These are phyloP conservation scores for Argyrosomus regius DNA, from an alignment of 2,797 vertebrate genomes.

Conservation along the genomic window DNA sequence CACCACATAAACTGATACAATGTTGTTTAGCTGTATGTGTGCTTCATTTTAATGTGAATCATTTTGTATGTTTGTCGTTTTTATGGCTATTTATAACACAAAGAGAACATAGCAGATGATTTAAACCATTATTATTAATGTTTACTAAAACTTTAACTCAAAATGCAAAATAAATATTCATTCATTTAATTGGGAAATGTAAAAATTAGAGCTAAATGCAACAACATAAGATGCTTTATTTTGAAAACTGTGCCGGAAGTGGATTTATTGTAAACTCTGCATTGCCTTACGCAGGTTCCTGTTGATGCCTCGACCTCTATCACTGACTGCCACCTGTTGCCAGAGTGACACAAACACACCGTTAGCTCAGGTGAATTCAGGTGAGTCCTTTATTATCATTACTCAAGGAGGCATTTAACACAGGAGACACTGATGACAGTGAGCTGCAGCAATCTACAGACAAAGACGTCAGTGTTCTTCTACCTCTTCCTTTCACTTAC, in stretches of 20 bases:
- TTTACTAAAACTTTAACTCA: rapidly evolving
- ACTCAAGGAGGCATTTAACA: not conserved
- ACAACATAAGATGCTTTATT: not conserved
- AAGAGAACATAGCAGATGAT: rapidly evolving
- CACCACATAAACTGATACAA: too few species aligned
- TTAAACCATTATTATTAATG: not conserved
- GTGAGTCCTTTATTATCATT: not conserved
- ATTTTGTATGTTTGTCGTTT: not conserved
- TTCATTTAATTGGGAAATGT: rapidly evolving
- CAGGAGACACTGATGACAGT: not conserved
- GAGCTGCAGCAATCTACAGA: not conserved
- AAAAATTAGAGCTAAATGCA: not conserved
- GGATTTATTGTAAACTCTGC: rapidly evolving
- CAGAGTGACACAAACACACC: constrained; percentile 34
- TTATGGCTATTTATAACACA: too few species aligned
- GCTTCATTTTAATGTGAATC: not conserved
- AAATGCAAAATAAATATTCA: rapidly evolving
- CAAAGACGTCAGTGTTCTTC: too few species aligned
- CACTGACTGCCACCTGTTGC: constrained; percentile 54
- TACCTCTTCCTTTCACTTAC: too few species aligned
- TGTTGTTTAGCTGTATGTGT: not conserved
- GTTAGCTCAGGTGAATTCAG: constrained; percentile 14
- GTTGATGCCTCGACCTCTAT: not conserved
- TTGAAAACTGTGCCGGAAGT: constrained; percentile 33
- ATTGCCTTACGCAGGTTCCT: rapidly evolving